Conservation (phyloP, 2,113 vertebrate genomes). For the Sinocyclocheilus rhinocerous region DNA sequence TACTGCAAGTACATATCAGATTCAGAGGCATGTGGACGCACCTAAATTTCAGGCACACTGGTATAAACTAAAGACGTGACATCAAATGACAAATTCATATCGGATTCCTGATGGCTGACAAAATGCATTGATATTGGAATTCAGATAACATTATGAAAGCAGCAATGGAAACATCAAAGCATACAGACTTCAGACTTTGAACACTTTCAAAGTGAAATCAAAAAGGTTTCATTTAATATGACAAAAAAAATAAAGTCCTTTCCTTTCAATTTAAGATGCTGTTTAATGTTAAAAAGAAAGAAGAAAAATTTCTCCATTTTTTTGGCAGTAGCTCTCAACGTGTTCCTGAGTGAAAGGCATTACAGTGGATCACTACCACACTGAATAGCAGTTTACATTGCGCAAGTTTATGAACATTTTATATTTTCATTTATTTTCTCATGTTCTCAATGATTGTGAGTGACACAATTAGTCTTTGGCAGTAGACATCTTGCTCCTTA, state of each 20-base stretch:
- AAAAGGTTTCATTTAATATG: neutral
- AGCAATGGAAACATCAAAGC: neutral
- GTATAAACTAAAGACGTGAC: too few relatives aligned
- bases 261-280: neutral
- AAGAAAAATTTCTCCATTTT: neutral
- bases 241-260: neutral
- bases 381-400: neutral
- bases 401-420: neutral
- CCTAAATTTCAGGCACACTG: neutral
- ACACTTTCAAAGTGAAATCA: slow-evolving; percentile 3
- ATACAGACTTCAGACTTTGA: neutral
- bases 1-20: neutral
- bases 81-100: neutral
- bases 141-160: neutral
- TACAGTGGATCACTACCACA: neutral
- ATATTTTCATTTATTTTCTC: slow-evolving; percentile 23
- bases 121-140: neutral
- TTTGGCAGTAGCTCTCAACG: slow-evolving; percentile 3
- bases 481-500: slow-evolving; percentile 18
- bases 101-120: neutral
- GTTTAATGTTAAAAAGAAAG: neutral
- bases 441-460: neutral
- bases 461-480: slow-evolving; percentile 47
- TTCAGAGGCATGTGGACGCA: neutral
- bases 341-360: slow-evolving; percentile 32